These are phyloP conservation scores for Sinhomidia bicolor DNA, from an alignment of 2,888 invertebrate species.

Conservation along the genomic window DNA sequence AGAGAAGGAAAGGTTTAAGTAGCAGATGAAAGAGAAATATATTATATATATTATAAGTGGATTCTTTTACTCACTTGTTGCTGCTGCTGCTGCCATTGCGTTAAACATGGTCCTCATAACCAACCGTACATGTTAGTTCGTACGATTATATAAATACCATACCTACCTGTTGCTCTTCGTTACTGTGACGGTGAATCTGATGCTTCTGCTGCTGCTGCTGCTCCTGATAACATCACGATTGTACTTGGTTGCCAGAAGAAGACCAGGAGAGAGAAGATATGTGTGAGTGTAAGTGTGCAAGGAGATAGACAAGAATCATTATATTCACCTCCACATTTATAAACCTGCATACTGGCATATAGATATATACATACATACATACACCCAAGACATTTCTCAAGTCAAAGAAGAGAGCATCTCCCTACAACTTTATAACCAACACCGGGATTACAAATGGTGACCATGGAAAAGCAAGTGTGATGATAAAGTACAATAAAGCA, in stretches of 20 bases:
- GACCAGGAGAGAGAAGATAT: background rate
- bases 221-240: background rate
- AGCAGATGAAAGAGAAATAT: background rate
- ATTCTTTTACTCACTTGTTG: background rate
- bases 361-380: background rate
- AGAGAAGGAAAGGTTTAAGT: background rate
- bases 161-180: slow-evolving; percentile 21
- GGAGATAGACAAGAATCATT: background rate
- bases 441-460: background rate
- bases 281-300: background rate
- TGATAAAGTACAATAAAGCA: background rate
- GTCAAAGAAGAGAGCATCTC: background rate
- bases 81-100: background rate
- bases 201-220: background rate
- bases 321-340: background rate
- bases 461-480: background rate
- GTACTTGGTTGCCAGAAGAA: background rate
- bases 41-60: too few species aligned
- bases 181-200: background rate
- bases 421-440: too few species aligned
- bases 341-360: background rate
- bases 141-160: background rate
- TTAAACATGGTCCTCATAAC: background rate
- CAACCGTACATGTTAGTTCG: background rate
- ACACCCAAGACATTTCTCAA: background rate